Conservation (phyloP, 2,797 vertebrate species). For the Lutjanus campechanus region DNA sequence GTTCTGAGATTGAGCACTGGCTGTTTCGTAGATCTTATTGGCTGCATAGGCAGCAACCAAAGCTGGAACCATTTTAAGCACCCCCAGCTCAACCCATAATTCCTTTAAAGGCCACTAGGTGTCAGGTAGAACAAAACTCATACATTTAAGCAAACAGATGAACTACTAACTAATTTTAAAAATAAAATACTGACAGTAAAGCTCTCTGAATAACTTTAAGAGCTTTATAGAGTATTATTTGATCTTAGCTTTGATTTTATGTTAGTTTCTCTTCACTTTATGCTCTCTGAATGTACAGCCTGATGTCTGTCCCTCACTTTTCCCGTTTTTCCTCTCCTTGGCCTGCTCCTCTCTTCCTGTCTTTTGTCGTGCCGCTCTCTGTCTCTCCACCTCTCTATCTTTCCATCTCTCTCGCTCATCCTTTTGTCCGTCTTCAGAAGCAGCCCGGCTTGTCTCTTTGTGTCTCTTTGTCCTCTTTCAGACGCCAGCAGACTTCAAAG, state of each 20-base stretch:
- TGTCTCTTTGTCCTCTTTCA: constrained; percentile 55
- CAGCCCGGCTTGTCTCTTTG: constrained; percentile 33
- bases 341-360: not conserved
- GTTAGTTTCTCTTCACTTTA: not conserved
- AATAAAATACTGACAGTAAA: not conserved
- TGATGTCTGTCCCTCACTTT: too few relatives aligned
- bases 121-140: constrained; percentile 1
- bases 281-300: too few relatives aligned
- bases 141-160: not conserved
- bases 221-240: too few relatives aligned
- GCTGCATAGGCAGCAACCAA: not conserved
- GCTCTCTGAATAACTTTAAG: not conserved
- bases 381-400: constrained; percentile 13
- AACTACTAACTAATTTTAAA: not conserved
- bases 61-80: not conserved
- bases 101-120: constrained; percentile 5
- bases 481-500: constrained; percentile 73
- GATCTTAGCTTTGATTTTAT: not conserved
- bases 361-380: not conserved
- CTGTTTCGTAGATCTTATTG: not conserved
- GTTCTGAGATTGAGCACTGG: too few relatives aligned
- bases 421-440: constrained; percentile 34
- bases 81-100: constrained; percentile 2
- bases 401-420: constrained; percentile 13
- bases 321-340: too few relatives aligned